Conservation (phyloP, 2,797 vertebrate genomes). For the Tympanoctomys barrerae region DNA sequence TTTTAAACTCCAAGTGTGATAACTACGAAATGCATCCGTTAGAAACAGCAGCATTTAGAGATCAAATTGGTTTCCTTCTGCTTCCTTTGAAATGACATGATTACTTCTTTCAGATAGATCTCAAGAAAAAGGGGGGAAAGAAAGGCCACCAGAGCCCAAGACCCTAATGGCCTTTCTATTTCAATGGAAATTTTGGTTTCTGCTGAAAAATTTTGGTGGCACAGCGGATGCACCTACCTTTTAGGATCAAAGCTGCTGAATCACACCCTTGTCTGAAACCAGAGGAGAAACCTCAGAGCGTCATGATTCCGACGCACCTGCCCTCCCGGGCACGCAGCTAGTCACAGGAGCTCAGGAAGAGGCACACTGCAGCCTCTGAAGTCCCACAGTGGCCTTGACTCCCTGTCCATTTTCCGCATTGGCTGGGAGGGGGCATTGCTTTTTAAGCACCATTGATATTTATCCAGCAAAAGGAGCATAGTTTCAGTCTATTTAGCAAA, state of each 20-base stretch:
- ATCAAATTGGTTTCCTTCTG: neutral
- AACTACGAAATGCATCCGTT: slow-evolving; percentile 3
- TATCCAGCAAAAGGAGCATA: slow-evolving; percentile 27
- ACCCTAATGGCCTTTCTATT: neutral
- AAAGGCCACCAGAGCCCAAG: neutral
- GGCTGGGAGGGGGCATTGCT: neutral
- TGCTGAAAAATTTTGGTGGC: neutral
- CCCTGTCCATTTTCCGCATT: neutral
- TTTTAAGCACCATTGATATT: slow-evolving; percentile 9
- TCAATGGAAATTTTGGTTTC: neutral
- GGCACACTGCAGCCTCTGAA: neutral
- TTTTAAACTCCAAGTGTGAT: neutral
- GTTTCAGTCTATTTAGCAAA: slow-evolving; percentile 12
- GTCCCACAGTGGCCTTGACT: neutral
- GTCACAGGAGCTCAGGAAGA: neutral
- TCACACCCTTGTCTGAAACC: neutral
- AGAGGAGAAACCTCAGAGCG: neutral
- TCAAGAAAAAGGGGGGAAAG: neutral
- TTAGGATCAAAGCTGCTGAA: neutral
- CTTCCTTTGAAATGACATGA: slow-evolving; percentile 41
- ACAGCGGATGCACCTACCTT: neutral
- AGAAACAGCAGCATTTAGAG: slow-evolving; percentile 26
- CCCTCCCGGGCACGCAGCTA: neutral
- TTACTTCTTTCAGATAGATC: neutral
- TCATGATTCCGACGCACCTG: neutral